A percentile compares a stretch with the other conserved stretches of the same genome.
These are phyloP conservation scores for Malacoraja senta DNA, from an alignment of 2,797 vertebrate genomes.

Conservation along the genomic window DNA sequence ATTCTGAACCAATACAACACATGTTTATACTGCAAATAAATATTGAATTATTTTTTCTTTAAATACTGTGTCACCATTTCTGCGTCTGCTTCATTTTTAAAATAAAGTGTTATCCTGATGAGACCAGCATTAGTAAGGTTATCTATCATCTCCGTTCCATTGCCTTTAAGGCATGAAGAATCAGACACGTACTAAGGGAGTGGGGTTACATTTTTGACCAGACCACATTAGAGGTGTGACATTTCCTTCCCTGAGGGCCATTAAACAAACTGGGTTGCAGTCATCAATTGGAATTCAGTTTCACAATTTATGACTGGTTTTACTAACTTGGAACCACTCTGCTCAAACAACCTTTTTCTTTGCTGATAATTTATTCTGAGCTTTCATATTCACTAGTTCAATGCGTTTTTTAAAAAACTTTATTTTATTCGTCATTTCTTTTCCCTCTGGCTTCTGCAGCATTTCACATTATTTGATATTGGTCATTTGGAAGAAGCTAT, in stretches of 20 bases:
- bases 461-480: not conserved
- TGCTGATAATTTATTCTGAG: not conserved
- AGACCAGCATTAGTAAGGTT: not conserved
- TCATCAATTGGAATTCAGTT: not conserved
- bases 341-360: not conserved
- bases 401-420: not conserved
- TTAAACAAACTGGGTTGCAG: not conserved
- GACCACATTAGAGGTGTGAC: not conserved
- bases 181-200: not conserved
- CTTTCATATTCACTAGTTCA: not conserved
- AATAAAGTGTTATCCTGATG: not conserved
- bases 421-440: not conserved
- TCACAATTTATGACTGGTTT: not conserved
- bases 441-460: not conserved
- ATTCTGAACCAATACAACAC: conserved; percentile 81
- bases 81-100: conserved; percentile 19
- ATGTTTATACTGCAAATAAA: conserved; percentile 99
- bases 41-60: conserved; percentile 96
- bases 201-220: not conserved
- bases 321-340: not conserved
- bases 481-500: not conserved
- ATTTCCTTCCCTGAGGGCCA: conserved; percentile 5
- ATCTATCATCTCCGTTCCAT: not conserved
- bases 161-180: not conserved
- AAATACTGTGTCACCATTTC: conserved; percentile 48